Evolutionary conservation across 2,113 vertebrate genomes (phyloP), one percentile per base, ranked within the genome.

Genomic region (Pipa parva): DNA sequence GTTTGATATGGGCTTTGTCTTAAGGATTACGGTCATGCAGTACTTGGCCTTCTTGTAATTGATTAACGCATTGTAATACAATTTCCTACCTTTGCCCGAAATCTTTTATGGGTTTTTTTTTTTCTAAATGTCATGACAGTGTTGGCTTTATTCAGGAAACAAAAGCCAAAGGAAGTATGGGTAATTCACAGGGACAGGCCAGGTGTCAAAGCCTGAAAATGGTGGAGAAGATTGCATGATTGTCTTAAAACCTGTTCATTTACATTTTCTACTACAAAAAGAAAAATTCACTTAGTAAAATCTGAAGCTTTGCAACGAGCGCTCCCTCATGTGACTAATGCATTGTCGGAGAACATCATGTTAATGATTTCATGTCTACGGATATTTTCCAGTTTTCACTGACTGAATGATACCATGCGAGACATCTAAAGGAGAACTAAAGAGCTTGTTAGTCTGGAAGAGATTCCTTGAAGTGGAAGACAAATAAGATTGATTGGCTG

Each of bases 21-120:
- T 48, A 36, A 26, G 39, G 54, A 21, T 9, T n/a, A 8, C 7
- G 25, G 15, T 63, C 36, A 6, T 54, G 33, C 25, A 42, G 49
- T 15, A 39, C 22, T 37, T 27, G 62, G 36, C 33, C 28, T 33
- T 26, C n/a, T 21, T 45, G 29, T 66, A 66, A 66, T 66, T 66
- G 54, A 66, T 57, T 49, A 22, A 29, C 33, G 55, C 45, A 58
- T 36, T 37, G 31, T 36, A 24, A 39, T 58, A 55, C 51, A 55
- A 36, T 39, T 28, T 39, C 10, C 17, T 24, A 39, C 51, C 51
- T 28, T 64, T 42, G 27, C 7, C 33, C 6, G 33, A 42, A 45
- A 15, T 15, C 17, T 8, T 22, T 64, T 37, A 22, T n/a, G n/a
- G n/a, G n/a, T n/a, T n/a, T n/a, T n/a, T 18, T 27, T 39, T 63